phyloP scores from a whole-genome alignment of 2,797 vertebrate genomes.

The Ciconia nigra region DNA sequence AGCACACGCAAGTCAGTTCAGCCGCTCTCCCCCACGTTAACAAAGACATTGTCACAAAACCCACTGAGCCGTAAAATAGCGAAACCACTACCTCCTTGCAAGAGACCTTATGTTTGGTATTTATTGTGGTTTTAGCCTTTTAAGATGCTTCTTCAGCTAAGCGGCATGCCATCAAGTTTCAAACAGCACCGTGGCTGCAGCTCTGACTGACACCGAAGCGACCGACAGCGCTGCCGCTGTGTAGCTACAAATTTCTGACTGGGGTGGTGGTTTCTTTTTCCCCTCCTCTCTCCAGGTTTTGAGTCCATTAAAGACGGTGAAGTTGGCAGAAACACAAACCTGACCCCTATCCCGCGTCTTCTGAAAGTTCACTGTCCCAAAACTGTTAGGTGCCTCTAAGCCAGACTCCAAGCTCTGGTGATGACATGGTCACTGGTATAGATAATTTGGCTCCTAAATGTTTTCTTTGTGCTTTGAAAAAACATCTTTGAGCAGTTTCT shows the following conservation, averaged over 20 bases:
- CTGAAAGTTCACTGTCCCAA: neutral
- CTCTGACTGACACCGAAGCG: no score
- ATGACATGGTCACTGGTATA: conserved; percentile 27
- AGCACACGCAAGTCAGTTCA: neutral
- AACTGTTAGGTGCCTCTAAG: neutral
- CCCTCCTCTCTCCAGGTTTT: neutral
- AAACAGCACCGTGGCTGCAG: rapidly evolving
- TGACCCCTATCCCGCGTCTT: neutral
- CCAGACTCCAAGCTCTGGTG: neutral
- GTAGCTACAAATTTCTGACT: neutral
- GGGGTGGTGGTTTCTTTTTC: neutral
- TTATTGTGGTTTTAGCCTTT: neutral
- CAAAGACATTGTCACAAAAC: neutral
- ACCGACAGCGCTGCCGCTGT: neutral
- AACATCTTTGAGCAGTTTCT: conserved; percentile 1
- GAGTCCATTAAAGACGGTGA: neutral
- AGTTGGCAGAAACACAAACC: neutral
- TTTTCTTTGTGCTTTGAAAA: conserved; percentile 49
- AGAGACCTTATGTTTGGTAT: neutral
- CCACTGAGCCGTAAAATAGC: neutral
- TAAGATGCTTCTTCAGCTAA: neutral
- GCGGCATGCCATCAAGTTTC: neutral
- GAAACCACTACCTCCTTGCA: neutral
- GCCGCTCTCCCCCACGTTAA: neutral
- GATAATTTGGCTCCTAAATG: conserved; percentile 42